Evolutionary conservation across 2,113 vertebrate genomes (phyloP).

Genomic region (Halcyon senegalensis): DNA sequence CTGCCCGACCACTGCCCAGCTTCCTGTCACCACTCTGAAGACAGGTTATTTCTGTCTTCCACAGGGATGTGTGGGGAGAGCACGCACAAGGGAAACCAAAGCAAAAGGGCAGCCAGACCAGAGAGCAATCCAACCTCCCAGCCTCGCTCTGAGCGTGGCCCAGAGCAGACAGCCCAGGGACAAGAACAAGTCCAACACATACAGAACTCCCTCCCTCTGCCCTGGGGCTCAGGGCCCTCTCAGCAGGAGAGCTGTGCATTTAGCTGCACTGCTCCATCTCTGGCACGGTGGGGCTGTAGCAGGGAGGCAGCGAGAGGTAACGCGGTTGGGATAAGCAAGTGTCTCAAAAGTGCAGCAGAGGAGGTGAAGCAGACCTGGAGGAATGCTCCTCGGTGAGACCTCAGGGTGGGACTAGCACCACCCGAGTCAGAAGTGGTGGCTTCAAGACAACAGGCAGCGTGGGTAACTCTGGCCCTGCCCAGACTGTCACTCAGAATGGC

Average conservation of each 20-base stretch:
- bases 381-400: accelerated
- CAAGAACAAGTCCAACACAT: not conserved
- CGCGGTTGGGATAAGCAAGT: accelerated
- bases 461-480: not conserved
- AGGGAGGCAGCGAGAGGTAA: not conserved
- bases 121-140: not conserved
- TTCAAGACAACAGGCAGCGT: not conserved
- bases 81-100: not conserved
- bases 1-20: not conserved
- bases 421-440: not conserved
- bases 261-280: not conserved
- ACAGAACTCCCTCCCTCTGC: not conserved
- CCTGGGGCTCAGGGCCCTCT: not conserved
- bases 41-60: not conserved
- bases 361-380: not conserved
- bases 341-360: not conserved
- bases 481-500: not conserved
- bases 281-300: not conserved
- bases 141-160: not conserved
- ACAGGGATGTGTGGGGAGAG: not conserved
- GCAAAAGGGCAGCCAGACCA: not conserved
- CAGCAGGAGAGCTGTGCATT: not conserved
- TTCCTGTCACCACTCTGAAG: not conserved
- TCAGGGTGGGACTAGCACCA: not conserved
- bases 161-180: not conserved